Conservation (phyloP, 1,140 invertebrate species). For the Drosophila ambigua region DNA sequence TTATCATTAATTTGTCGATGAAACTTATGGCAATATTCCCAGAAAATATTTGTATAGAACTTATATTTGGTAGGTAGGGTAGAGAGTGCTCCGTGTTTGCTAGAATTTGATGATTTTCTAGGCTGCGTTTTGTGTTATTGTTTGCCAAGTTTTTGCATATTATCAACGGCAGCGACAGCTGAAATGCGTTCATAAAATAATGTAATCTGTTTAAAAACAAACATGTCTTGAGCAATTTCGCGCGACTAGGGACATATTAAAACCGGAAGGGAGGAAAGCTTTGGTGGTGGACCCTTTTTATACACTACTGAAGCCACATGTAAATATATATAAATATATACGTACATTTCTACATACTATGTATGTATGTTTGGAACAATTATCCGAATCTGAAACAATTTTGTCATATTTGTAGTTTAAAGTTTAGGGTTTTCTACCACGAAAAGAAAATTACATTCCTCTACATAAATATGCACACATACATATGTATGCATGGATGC, state of each 20-base stretch:
- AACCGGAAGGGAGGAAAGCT: constrained; percentile 32
- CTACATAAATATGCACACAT: no score
- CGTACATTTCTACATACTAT: no score
- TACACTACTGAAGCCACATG: neutral
- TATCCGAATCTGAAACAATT: no score
- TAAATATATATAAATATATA: no score
- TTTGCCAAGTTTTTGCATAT: constrained; percentile 82
- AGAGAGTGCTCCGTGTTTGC: constrained; percentile 48
- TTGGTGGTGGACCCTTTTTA: constrained; percentile 11
- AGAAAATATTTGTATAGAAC: constrained; percentile 73
- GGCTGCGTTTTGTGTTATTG: constrained; percentile 74
- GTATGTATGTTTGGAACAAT: no score
- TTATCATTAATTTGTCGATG: constrained; percentile 80
- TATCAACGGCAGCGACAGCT: constrained; percentile 62
- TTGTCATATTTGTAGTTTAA: no score
- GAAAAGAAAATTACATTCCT: no score
- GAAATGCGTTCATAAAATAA: constrained; percentile 80
- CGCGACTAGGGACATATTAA: constrained; percentile 79
- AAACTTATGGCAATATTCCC: constrained; percentile 80
- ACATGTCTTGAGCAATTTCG: constrained; percentile 80
- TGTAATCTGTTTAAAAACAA: constrained; percentile 82
- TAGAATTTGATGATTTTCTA: constrained; percentile 71
- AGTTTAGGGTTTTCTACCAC: no score
- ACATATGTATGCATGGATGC: no score
- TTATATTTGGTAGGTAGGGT: neutral